Evolutionary conservation across 2,797 vertebrate species (phyloP).

Genomic region (Pangasius macronema): DNA sequence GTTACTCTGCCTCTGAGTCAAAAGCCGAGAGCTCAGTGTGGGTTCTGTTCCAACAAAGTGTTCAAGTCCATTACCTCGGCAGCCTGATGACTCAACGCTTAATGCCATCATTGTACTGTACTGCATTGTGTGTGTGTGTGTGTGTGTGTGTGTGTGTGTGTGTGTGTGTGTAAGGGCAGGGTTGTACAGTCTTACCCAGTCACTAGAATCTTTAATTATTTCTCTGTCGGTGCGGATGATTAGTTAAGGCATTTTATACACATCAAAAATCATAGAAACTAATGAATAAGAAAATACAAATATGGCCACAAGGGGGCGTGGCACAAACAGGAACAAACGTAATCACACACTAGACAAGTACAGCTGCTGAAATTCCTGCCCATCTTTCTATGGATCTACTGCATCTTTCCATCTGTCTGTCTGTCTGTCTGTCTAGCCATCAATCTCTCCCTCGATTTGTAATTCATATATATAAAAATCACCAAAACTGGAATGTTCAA

Average conservation of each 20-base stretch:
- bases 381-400: neutral
- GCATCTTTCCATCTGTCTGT: neutral
- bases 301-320: constrained; percentile 13
- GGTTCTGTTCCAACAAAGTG: neutral
- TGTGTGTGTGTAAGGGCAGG: constrained; percentile 21
- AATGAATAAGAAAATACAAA: neutral
- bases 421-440: neutral
- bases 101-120: neutral
- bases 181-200: neutral
- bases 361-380: neutral
- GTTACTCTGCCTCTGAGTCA: neutral
- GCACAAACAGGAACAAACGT: neutral
- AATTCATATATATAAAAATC: neutral
- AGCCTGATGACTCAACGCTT: neutral
- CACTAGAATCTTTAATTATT: neutral
- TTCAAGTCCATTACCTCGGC: constrained; percentile 1
- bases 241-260: neutral
- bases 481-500: neutral
- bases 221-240: neutral
- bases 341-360: neutral
- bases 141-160: constrained; percentile 3
- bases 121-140: neutral
- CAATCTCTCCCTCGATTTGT: neutral
- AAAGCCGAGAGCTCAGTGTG: neutral
- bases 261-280: neutral